Evolutionary conservation across 2,113 vertebrate genomes (phyloP).

Genomic region (Muscicapa adusta): DNA sequence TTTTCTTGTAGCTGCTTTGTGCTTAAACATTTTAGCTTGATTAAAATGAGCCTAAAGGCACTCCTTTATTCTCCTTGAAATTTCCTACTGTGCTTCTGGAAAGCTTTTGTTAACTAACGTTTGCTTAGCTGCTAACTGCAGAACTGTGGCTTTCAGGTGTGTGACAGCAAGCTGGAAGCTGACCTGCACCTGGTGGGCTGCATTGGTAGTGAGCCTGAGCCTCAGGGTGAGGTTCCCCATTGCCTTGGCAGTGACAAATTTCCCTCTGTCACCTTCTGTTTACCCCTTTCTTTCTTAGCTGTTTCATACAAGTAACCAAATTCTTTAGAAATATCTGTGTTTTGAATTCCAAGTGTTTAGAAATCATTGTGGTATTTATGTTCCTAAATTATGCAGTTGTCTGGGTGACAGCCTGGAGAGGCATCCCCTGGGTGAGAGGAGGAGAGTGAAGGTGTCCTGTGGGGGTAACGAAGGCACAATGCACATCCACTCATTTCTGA

Average conservation of each 20-base stretch:
- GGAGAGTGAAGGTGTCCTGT: not conserved
- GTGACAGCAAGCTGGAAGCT: not conserved
- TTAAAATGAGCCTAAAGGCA: not conserved
- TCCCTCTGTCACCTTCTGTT: not conserved
- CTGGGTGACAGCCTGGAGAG: not conserved
- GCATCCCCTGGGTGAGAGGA: not conserved
- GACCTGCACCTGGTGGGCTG: fast-evolving
- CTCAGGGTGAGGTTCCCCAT: not conserved
- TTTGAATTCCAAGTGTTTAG: not conserved
- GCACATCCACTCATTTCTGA: not conserved
- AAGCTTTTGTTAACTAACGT: not conserved
- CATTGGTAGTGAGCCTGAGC: not conserved
- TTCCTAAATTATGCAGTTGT: not conserved
- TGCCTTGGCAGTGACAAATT: not conserved
- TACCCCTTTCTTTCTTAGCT: not conserved
- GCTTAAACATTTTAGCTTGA: not conserved
- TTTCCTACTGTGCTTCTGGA: not conserved
- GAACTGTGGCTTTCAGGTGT: not conserved
- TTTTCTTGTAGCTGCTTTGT: not conserved
- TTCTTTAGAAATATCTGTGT: not conserved
- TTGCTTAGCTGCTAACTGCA: not conserved
- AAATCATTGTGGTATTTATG: not conserved
- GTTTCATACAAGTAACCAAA: not conserved
- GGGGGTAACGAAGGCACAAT: fast-evolving
- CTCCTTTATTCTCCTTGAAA: slow-evolving; percentile 33